phyloP scores from a whole-genome alignment of 1,140 invertebrate genomes.

The Lordiphosa collinella region DNA sequence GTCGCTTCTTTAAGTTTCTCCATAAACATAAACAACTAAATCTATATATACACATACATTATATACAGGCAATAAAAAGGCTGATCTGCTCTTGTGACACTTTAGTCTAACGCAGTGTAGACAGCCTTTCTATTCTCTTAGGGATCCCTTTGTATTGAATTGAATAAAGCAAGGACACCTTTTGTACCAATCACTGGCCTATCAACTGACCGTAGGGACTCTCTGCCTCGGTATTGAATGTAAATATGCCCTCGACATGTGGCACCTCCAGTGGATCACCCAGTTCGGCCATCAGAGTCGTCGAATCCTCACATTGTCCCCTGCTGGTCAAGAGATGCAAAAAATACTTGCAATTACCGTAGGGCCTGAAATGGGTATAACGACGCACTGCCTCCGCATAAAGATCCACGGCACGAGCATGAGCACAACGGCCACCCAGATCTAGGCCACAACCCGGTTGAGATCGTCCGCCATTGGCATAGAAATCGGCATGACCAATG shows the following conservation, averaged over 20 bases:
- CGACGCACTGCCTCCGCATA: constrained; percentile 69
- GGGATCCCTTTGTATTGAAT: constrained; percentile 10
- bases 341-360: constrained; percentile 11
- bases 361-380: constrained; percentile 16
- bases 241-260: constrained; percentile 20
- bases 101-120: no score
- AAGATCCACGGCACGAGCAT: constrained; percentile 71
- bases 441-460: constrained; percentile 81
- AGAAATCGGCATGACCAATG: constrained; percentile 82
- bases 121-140: no score
- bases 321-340: constrained; percentile 1
- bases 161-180: constrained; percentile 28
- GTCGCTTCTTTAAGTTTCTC: constrained; percentile 1
- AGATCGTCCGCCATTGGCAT: constrained; percentile 75
- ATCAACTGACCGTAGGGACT: constrained; percentile 17
- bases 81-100: background rate
- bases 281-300: background rate
- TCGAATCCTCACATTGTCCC: background rate
- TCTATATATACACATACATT: constrained; percentile 18
- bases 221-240: constrained; percentile 18
- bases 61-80: constrained; percentile 15
- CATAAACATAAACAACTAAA: constrained; percentile 2
- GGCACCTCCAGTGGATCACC: constrained; percentile 28
- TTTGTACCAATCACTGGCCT: constrained; percentile 20
- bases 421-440: constrained; percentile 71